A percentile compares a stretch with the other conserved stretches of the same genome.
Conservation (phyloP, 1,140 invertebrate species). For the Spodoptera frugiperda region DNA sequence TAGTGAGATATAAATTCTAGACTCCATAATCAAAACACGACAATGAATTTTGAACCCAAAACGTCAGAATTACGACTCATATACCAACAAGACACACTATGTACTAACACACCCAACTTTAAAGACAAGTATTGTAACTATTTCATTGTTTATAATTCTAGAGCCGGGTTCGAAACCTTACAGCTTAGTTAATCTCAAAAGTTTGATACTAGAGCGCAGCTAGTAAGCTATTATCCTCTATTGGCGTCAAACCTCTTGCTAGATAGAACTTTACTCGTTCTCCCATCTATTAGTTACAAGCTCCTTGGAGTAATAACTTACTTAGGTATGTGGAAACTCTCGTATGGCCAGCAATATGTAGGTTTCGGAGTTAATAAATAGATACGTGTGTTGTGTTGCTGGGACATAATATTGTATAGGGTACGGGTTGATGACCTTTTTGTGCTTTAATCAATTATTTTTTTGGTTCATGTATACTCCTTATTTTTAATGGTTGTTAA, state of each 20-base stretch:
- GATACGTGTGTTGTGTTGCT: too few relatives aligned
- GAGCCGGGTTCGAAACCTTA: neutral
- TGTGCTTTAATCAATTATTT: too few relatives aligned
- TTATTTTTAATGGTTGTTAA: too few relatives aligned
- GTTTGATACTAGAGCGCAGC: slow-evolving; percentile 1
- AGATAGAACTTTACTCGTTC: slow-evolving; percentile 28
- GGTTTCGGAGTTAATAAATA: neutral
- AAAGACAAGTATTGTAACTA: neutral
- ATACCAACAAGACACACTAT: too few relatives aligned
- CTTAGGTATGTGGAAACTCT: slow-evolving; percentile 21
- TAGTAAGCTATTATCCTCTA: slow-evolving; percentile 25
- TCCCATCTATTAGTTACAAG: slow-evolving; percentile 29
- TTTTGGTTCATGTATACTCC: too few relatives aligned
- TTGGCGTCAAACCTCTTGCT: slow-evolving; percentile 27
- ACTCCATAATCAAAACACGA: too few relatives aligned
- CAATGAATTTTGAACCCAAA: too few relatives aligned
- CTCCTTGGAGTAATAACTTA: slow-evolving; percentile 32
- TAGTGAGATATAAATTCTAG: too few relatives aligned
- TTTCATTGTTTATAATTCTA: neutral
- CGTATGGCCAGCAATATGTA: slow-evolving; percentile 4
- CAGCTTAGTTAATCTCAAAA: slow-evolving; percentile 24
- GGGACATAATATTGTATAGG: too few relatives aligned
- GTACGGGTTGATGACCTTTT: too few relatives aligned
- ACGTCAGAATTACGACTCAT: too few relatives aligned
- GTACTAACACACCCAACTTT: too few relatives aligned